A percentile compares a stretch with the other conserved stretches of the same genome.
These are phyloP conservation scores for Catharus bicknelli DNA, from an alignment of 2,113 vertebrate species.

Conservation along the genomic window DNA sequence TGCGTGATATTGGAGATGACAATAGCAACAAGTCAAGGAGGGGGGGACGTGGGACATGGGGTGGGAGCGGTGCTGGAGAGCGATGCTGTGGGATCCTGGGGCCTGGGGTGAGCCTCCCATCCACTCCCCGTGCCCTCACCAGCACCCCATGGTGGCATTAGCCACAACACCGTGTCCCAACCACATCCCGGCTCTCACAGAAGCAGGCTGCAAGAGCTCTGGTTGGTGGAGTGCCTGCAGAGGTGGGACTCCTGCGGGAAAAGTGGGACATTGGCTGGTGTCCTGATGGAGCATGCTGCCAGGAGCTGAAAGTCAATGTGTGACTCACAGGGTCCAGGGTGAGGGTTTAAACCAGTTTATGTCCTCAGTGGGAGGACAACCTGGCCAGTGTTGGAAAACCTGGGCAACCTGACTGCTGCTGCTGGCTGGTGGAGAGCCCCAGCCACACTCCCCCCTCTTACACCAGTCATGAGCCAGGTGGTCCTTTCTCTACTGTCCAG, in stretches of 20 bases:
- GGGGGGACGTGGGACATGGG: rapidly evolving
- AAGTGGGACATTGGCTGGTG: neutral
- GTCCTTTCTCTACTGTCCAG: neutral
- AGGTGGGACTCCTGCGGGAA: neutral
- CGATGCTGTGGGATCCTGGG: rapidly evolving
- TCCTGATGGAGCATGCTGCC: rapidly evolving
- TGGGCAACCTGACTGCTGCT: neutral
- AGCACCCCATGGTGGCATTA: rapidly evolving
- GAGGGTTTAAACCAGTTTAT: neutral
- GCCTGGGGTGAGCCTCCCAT: rapidly evolving
- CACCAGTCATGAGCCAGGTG: rapidly evolving
- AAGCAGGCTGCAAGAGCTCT: neutral
- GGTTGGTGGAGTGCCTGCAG: rapidly evolving
- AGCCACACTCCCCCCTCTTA: neutral
- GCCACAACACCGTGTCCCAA: rapidly evolving
- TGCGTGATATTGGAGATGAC: neutral
- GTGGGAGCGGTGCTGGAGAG: rapidly evolving
- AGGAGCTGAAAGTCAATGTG: neutral
- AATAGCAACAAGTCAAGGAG: neutral
- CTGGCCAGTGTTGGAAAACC: neutral
- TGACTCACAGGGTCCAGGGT: neutral
- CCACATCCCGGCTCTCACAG: neutral
- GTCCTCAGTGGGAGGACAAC: rapidly evolving
- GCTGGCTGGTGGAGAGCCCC: neutral
- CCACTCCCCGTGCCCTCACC: neutral